Conservation (phyloP, 1,140 invertebrate species). For the Gonatopus flavifemur region DNA sequence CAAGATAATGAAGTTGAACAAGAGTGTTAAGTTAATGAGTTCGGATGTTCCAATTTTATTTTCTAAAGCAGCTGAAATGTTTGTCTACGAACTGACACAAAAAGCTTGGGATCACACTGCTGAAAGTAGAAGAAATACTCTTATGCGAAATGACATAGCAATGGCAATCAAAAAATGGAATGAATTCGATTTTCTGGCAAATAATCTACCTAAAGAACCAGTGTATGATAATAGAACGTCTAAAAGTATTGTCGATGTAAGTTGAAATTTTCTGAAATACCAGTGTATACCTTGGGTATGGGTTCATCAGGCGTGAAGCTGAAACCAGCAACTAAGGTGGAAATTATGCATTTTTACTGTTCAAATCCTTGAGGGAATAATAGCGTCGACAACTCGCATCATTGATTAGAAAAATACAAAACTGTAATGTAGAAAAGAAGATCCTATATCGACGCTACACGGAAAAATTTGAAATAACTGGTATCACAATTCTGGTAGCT, state of each 20-base stretch:
- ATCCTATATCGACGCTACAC: too few relatives aligned
- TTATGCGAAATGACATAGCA: constrained; percentile 96
- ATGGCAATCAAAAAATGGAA: constrained; percentile 98
- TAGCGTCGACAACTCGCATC: too few relatives aligned
- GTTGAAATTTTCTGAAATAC: too few relatives aligned
- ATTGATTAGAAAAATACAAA: too few relatives aligned
- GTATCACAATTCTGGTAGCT: too few relatives aligned
- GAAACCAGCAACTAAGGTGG: constrained; percentile 63
- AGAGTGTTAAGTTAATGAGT: constrained; percentile 99
- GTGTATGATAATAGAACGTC: constrained; percentile 76
- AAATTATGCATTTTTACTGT: constrained; percentile 65
- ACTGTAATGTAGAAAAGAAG: too few relatives aligned
- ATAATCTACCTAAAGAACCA: constrained; percentile 97
- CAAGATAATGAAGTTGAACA: constrained; percentile 99
- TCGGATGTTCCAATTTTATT: constrained; percentile 97
- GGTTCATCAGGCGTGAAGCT: constrained; percentile 64
- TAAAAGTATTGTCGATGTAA: constrained; percentile 57
- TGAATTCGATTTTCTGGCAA: constrained; percentile 99
- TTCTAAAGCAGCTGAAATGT: constrained; percentile 97
- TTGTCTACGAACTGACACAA: constrained; percentile 93
- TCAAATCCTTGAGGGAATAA: too few relatives aligned
- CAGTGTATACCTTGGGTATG: too few relatives aligned
- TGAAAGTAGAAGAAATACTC: constrained; percentile 92
- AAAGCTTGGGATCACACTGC: constrained; percentile 97
- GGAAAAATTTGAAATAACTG: too few relatives aligned